Evolutionary conservation across 2,888 invertebrate species (phyloP).

Genomic region (Unio delphinus): DNA sequence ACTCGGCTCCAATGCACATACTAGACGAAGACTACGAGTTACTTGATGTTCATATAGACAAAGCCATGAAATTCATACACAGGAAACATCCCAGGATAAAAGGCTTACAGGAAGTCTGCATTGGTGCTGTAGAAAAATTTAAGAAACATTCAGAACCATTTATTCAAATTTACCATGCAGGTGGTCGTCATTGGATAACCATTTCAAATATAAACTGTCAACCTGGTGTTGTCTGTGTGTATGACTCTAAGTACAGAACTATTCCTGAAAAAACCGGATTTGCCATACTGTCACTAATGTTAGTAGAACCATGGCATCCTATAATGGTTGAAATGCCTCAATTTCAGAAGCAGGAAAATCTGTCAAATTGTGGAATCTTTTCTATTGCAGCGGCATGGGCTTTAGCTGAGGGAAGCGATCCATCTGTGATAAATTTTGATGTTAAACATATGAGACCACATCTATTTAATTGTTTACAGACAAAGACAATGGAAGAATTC

Average conservation of each 20-base stretch:
- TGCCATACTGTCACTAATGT: slow-evolving; percentile 9
- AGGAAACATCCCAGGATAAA: slow-evolving; percentile 17
- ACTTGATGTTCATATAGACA: slow-evolving; percentile 28
- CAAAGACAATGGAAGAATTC: slow-evolving; percentile 16
- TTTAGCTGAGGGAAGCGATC: slow-evolving; percentile 27
- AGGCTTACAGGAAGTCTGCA: slow-evolving; percentile 32
- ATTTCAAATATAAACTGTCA: slow-evolving; percentile 27
- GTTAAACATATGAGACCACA: slow-evolving; percentile 21
- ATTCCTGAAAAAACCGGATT: slow-evolving; percentile 9
- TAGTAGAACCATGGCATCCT: not conserved
- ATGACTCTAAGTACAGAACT: slow-evolving; percentile 31
- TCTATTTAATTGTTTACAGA: slow-evolving; percentile 17
- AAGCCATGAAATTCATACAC: slow-evolving; percentile 27
- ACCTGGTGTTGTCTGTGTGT: slow-evolving; percentile 17
- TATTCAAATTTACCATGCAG: slow-evolving; percentile 35
- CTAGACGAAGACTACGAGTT: slow-evolving; percentile 18
- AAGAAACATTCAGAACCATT: slow-evolving; percentile 14
- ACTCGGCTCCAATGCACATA: not conserved
- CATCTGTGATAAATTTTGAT: slow-evolving; percentile 30
- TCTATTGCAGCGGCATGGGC: slow-evolving; percentile 35
- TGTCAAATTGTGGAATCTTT: slow-evolving; percentile 37
- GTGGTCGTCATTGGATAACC: slow-evolving; percentile 35
- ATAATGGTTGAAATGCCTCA: slow-evolving; percentile 27
- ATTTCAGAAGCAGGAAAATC: slow-evolving; percentile 33
- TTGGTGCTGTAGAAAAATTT: slow-evolving; percentile 12